Base-by-base conservation (phyloP, 1,140 invertebrate species). In the Eueides isabella region DNA sequence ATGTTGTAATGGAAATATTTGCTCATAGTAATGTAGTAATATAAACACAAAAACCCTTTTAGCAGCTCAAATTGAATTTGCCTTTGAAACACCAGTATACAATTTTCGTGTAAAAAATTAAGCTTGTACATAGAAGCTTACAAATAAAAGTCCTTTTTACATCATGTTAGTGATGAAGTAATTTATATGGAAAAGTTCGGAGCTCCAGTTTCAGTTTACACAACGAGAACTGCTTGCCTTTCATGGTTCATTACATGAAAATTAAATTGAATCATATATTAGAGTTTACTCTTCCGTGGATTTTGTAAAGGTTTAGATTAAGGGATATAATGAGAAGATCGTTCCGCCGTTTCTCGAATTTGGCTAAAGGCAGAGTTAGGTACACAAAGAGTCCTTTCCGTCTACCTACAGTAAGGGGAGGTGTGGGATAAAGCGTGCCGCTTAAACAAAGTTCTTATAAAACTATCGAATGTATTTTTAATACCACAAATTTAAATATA, bases 241-340 rank as follows among this genome's bases (percentile, higher is more conserved):
- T 55, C 9, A 23, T 19, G 19, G 9, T n/a, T 26, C 48, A 55
- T 55, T 26, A 55, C 9, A 19, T 55, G 23, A 48, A 55, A 48
- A 55, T 29, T 29, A 67, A 67, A 67, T 67, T 67, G 65, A 38
- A 48, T 44, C 44, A 31, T 31, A 67, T 23, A 67, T n/a, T 55
- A 67, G 41, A 6, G 38, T 19, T 29, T 67, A 67, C 28, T 31
- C n/a, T 23, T 12, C n/a, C n/a, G 28, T 30, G 48, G 48, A 44
- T 44, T 55, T 23, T 26, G 23, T 23, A 12, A 26, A 1, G 11
- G 19, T 0, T 11, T 23, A 9, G 48, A 2, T 11, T 26, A 55
- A 11, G 3, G 48, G 26, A 26, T 55, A 55, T 26, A 55, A 55
- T 23, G 26, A 23, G 14, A 14, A 12, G 4, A 16, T 14, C 3